Conservation (phyloP, 2,888 invertebrate species). For the Geophilus truncorum region DNA sequence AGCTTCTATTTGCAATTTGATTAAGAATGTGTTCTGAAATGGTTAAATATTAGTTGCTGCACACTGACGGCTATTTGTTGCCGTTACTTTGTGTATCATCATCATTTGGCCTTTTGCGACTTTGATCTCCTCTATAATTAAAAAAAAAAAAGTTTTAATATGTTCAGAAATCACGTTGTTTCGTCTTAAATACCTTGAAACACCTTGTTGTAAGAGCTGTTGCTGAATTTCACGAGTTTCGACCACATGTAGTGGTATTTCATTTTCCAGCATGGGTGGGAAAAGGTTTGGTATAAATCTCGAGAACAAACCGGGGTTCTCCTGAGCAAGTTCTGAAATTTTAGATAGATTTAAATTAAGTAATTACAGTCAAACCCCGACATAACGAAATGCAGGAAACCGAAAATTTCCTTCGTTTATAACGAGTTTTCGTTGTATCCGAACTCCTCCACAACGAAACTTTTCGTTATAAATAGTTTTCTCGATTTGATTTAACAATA, state of each 20-base stretch:
- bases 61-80: background rate
- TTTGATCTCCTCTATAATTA: conserved; percentile 30
- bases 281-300: conserved; percentile 35
- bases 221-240: conserved; percentile 33
- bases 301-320: conserved; percentile 31
- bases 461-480: too few relatives aligned
- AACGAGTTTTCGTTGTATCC: too few relatives aligned
- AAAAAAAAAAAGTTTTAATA: background rate
- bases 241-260: conserved; percentile 30
- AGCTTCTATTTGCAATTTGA: background rate
- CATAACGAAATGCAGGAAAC: too few relatives aligned
- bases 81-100: background rate
- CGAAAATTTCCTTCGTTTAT: too few relatives aligned
- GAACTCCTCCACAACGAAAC: too few relatives aligned
- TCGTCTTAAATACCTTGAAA: background rate
- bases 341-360: too few relatives aligned
- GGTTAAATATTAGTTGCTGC: too few relatives aligned
- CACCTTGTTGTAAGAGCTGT: conserved; percentile 30
- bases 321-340: conserved; percentile 33
- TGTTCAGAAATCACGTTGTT: background rate
- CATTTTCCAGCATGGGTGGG: conserved; percentile 34
- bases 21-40: background rate
- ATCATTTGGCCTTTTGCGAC: conserved; percentile 5
- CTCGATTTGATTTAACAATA: too few relatives aligned
- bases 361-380: too few relatives aligned